A percentile compares a stretch with the other conserved stretches of the same genome.
These are phyloP conservation scores for Beroe forskalii DNA, from an alignment of 37 sponge, comb jelly and placozoan genomes.

Conservation along the genomic window DNA sequence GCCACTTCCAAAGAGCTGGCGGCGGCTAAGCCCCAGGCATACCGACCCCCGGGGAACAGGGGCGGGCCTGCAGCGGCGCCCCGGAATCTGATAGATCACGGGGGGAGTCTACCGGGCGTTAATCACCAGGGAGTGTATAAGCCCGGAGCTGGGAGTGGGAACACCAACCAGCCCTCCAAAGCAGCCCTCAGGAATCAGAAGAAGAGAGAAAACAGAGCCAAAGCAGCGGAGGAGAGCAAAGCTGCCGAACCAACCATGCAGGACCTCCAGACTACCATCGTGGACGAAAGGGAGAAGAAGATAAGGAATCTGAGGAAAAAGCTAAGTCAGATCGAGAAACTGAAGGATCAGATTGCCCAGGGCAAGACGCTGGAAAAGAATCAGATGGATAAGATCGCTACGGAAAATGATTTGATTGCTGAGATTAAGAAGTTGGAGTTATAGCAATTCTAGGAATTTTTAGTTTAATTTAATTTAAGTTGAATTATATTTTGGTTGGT, in stretches of 20 bases:
- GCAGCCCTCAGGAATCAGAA: constrained; percentile 38
- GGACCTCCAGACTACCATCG: neutral
- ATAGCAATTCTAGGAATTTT: neutral
- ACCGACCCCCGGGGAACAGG: constrained; percentile 40
- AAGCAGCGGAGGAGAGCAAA: neutral
- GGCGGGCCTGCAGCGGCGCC: neutral
- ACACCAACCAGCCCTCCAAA: constrained; percentile 38
- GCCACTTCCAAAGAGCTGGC: constrained; percentile 39
- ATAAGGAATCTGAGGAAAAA: constrained; percentile 43
- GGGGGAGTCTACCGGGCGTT: neutral
- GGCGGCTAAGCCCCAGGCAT: constrained; percentile 59
- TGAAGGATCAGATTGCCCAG: constrained; percentile 8
- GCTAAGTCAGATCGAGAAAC: constrained; percentile 5
- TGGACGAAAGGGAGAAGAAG: constrained; percentile 62
- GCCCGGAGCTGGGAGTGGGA: neutral
- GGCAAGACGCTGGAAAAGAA: constrained; percentile 50
- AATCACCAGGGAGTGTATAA: constrained; percentile 17
- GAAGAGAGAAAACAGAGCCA: constrained; percentile 17
- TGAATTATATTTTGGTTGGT: neutral
- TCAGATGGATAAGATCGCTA: constrained; percentile 51
- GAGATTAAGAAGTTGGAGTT: constrained; percentile 48
- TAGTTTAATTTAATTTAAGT: constrained; percentile 6
- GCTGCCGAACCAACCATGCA: neutral
- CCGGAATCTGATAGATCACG: constrained; percentile 5
- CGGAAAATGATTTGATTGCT: constrained; percentile 10